Base-by-base conservation (phyloP, 2,113 vertebrate genomes). In the Furnarius figulus region DNA sequence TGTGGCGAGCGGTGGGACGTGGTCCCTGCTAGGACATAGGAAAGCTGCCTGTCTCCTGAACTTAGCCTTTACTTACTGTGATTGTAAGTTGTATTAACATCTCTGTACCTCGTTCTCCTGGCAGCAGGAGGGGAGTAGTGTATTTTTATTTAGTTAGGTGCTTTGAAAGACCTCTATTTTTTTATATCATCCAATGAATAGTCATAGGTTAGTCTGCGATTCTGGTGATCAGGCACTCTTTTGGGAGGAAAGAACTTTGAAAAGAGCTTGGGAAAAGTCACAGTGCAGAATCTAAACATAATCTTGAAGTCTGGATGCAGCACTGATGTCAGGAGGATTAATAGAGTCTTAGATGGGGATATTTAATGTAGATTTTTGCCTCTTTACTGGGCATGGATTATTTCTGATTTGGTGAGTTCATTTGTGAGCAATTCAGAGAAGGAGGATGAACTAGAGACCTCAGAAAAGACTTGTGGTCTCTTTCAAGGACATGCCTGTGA, bases 11-110 rank as follows among this genome's bases (percentile, higher is more conserved):
- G 5, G 75, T 42, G 52, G 49, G 71, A n/a, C 14, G 2, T 8
- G 10, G 82, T 52, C 79, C 55, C 85, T 88, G 81, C 85, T 56
- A 86, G 90, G 27, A 75, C 65, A 92, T 73, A 95, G 95, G 86
- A 95, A 93, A 94, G 50, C 90, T 56, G 66, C 83, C 92, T 77
- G 56, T 77, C 68, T 84, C 87, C 82, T 86, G 55, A 94, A 89
- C 76, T 88, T 90, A 75, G 83, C 86, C 86, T 90, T 78, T 75
- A 46, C 90, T 95, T 96, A 80, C 93, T 96, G 95, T 96, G 93
- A 96, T 23, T 95, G 83, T 62, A 52, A 91, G 79, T 88, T 81
- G 37, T 78, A 16, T 86, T 92, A 86, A 92, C 92, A 93, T 87
- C 94, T 93, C 80, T 90, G 92, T 92, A 95, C 90, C 94, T 96